Evolutionary conservation across 2,888 invertebrate species (phyloP), one percentile per base, ranked within the genome.

Genomic region (Colletes collaris): DNA sequence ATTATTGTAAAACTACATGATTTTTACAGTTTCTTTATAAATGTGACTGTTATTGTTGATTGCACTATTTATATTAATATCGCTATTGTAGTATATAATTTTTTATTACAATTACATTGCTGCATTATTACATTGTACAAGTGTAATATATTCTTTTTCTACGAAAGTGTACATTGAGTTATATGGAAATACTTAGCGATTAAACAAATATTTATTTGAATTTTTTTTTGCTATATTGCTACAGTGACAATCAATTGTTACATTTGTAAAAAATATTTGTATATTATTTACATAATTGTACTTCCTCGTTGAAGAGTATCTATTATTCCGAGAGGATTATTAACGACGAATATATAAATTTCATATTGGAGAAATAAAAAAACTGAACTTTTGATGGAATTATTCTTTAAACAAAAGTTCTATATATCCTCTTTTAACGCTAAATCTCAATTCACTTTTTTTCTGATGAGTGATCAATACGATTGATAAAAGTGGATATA

Each of bases 401-500:
- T 8, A 58, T 19, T 70, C 53, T 53, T 65, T 52, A 52, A 40
- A 53, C 27, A 55, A 44, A 69, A 58, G 52, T 69, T 65, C 69
- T 55, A 69, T 46, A 44, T 65, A 49, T 68, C 53, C 44, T 62
- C 46, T 53, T 71, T 60, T 50, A 70, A 53, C 10, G n/a, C 19
- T 75, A 71, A 60, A 71, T 52, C 62, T 78, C 46, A 52, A 77
- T 63, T 60, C 56, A 50, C 44, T 69, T 63, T 35, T 16, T 59
- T n/a, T 53, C 6, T 13, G 55, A 66, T 81, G 80, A 83, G 70
- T 77, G 72, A 50, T 83, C 72, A 49, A 84, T 75, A 35, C 74
- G 74, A 66, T 56, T 74, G 53, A 83, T 71, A 49, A 87, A 83
- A 62, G 72, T 85, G 79, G 60, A 81, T 70, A 73, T 65, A 67